Evolutionary conservation across 2,797 vertebrate genomes (phyloP).

Genomic region (Tympanoctomys barrerae): DNA sequence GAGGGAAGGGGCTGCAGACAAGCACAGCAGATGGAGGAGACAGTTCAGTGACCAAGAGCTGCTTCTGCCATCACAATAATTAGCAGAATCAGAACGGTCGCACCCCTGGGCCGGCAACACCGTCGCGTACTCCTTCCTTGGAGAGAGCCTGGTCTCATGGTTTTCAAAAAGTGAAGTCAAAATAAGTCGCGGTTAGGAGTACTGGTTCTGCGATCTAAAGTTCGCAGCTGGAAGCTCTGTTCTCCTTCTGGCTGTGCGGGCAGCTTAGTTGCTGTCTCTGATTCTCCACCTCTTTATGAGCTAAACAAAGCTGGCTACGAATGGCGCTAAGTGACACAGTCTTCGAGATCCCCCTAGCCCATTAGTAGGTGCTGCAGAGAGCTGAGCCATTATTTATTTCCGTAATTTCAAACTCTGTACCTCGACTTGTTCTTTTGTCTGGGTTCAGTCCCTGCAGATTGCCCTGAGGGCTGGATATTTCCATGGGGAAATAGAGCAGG

Average conservation of each 20-base stretch:
- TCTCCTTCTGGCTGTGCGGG: background rate
- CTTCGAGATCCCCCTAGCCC: background rate
- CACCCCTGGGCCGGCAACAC: background rate
- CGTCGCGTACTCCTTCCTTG: background rate
- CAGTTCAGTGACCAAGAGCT: background rate
- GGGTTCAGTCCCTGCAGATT: background rate
- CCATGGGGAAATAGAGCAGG: slow-evolving; percentile 59
- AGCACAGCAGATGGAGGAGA: background rate
- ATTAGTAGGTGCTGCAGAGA: background rate
- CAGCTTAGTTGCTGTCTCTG: background rate
- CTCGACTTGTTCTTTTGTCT: background rate
- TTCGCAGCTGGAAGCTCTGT: background rate
- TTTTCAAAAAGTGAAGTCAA: background rate
- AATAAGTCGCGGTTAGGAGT: no score
- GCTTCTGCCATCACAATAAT: slow-evolving; percentile 36
- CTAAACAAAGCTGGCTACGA: background rate
- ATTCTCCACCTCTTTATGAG: background rate
- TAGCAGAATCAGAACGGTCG: slow-evolving; percentile 10
- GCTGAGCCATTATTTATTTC: background rate
- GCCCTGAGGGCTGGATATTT: background rate
- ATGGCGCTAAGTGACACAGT: background rate
- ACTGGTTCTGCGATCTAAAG: background rate
- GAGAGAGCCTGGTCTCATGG: background rate
- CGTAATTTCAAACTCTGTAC: background rate
- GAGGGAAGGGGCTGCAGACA: background rate